phyloP scores from a whole-genome alignment of 2,797 vertebrate genomes.

The Notolabrus celidotus region DNA sequence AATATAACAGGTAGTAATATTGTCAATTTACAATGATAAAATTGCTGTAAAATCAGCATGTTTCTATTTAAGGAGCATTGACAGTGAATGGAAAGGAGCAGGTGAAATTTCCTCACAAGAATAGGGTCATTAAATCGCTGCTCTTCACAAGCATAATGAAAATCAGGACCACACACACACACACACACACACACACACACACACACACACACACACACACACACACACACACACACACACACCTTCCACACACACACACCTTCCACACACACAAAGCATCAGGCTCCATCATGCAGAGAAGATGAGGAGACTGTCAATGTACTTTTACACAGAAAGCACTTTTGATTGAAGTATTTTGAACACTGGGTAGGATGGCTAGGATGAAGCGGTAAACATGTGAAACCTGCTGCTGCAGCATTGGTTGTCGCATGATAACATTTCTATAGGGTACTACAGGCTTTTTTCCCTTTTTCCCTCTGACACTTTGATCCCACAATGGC shows the following conservation, averaged over 20 bases:
- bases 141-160: slow-evolving; percentile 15
- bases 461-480: slow-evolving; percentile 30
- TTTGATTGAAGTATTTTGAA: slow-evolving; percentile 55
- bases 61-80: background rate
- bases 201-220: slow-evolving; percentile 4
- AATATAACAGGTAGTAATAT: background rate
- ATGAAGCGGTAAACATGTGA: slow-evolving; percentile 32
- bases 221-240: too few relatives aligned
- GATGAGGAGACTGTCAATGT: slow-evolving; percentile 31
- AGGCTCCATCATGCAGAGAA: slow-evolving; percentile 3
- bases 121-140: background rate
- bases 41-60: background rate
- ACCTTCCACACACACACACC: too few relatives aligned
- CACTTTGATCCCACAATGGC: slow-evolving; percentile 70
- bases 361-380: slow-evolving; percentile 35
- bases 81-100: background rate
- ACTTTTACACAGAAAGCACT: slow-evolving; percentile 21
- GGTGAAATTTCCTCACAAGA: slow-evolving; percentile 1
- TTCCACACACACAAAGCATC: slow-evolving; percentile 19
- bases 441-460: slow-evolving; percentile 44
- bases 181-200: too few relatives aligned
- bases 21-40: slow-evolving; percentile 5
- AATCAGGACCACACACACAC: slow-evolving; percentile 13
- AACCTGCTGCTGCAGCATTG: slow-evolving; percentile 48
- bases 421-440: slow-evolving; percentile 57